Evolutionary conservation across 2,888 invertebrate genomes (phyloP), one percentile per base, ranked within the genome.

Genomic region (Caenorhabditis panamensis): DNA sequence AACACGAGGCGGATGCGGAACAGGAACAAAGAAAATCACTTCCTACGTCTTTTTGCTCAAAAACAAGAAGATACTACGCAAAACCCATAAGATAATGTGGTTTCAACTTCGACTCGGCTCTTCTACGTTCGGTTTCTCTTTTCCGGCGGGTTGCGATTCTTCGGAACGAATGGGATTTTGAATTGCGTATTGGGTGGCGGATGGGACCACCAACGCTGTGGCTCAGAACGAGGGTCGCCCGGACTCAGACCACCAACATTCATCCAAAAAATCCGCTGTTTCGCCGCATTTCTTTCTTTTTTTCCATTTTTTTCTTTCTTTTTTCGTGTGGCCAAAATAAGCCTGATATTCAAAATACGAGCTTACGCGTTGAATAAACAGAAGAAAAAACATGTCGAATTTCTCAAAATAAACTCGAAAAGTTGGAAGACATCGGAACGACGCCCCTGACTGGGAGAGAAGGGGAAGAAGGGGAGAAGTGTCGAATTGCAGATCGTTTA

Each of bases 401-500:
- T 59, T 53, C 66, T 75, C 75, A 75, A 75, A 75, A 75, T 66
- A 75, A 75, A 75, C 59, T 24, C 28, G 41, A 26, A 72, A 73
- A 73, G 64, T 73, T 75, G 51, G 75, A 66, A 61, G 75, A 61
- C 75, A 66, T 61, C 59, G 66, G 66, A 75, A 66, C 75, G 73
- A 73, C 53, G 51, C 56, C 64, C 36, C 56, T 26, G 64, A 51
- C 64, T 73, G 59, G 47, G 58, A 64, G 59, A 59, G 20, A 18
- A 58, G 26, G 13, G 64, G 37, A 37, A 66, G 44, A 18, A 24
- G 54, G 44, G 47, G 61, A 58, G 66, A 53, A 66, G 75, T 75
- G 75, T 75, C 75, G 75, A 75, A 75, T 75, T 75, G 75, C 75
- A 75, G 75, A 75, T 75, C 75, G 75, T 75, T 75, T 75, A 75